Evolutionary conservation across 2,888 invertebrate genomes (phyloP), one percentile per base, ranked within the genome.

Genomic region (Lepidonotus clava): DNA sequence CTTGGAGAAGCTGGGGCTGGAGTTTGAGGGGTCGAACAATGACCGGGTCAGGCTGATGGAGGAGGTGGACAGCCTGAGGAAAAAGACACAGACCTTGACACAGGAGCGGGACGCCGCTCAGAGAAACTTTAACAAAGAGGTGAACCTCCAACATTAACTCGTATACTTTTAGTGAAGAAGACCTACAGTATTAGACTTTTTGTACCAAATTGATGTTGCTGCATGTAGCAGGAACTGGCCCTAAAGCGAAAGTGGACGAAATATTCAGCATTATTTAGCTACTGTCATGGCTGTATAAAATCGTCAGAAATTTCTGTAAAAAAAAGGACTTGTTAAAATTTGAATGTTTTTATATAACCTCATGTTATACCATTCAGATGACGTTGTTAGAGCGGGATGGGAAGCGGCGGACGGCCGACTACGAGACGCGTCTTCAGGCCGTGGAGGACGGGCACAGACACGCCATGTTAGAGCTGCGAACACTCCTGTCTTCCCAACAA

Each of bases 101-200:
- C 91, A 92, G 87, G 93, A 93, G 86, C 91, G 92, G 86, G 93
- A 93, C 53, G 88, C 91, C 8, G 92, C 92, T 5, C 90, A 91
- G 18, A 89, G 93, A 36, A 93, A 93, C 87, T 92, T 89, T 85
- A 90, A 90, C 21, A 93, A 93, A 90, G 92, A 93, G 92, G 93
- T 93, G 36, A 34, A 38, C 11, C 71, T n/a, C n/a, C n/a, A n/a
- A n/a, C n/a, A n/a, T n/a, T n/a, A n/a, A n/a, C n/a, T n/a, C n/a
- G n/a, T n/a, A n/a, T n/a, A n/a, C n/a, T n/a, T n/a, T n/a, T n/a
- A n/a, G n/a, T n/a, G n/a, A n/a, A n/a, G n/a, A n/a, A n/a, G n/a
- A n/a, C n/a, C n/a, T n/a, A n/a, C n/a, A n/a, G n/a, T n/a, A n/a
- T n/a, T n/a, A n/a, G n/a, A n/a, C n/a, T n/a, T n/a, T n/a, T n/a